phyloP scores from a whole-genome alignment of 2,797 vertebrate genomes.

The Clarias platycephalus region DNA sequence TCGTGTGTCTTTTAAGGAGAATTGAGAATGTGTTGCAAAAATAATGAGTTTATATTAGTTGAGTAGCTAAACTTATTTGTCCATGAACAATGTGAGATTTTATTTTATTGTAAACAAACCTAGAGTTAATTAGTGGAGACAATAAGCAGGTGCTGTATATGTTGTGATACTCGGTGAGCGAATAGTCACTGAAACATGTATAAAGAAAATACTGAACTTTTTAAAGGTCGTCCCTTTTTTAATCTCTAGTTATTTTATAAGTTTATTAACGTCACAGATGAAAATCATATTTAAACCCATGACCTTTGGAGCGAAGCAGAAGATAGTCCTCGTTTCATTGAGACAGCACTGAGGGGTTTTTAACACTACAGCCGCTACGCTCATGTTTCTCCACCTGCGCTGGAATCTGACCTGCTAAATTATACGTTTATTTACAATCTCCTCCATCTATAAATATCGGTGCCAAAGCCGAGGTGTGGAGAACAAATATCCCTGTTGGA shows the following conservation, averaged over 20 bases:
- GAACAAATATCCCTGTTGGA: conserved; percentile 49
- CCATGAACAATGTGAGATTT: not conserved
- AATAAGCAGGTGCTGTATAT: too few species aligned
- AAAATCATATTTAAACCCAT: not conserved
- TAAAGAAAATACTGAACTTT: not conserved
- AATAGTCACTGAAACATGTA: not conserved
- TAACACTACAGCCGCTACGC: conserved; percentile 14
- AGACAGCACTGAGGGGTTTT: conserved; percentile 2
- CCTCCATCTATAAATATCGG: conserved; percentile 41
- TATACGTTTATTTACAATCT: conserved; percentile 53
- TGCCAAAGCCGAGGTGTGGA: conserved; percentile 49
- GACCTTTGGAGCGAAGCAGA: conserved; percentile 8
- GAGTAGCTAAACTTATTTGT: too few species aligned
- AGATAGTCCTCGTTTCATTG: not conserved
- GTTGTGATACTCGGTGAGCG: not conserved
- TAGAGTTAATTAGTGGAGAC: not conserved
- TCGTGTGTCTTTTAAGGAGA: too few species aligned
- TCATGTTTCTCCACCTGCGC: conserved; percentile 36
- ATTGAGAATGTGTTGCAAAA: too few species aligned
- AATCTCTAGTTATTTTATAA: too few species aligned
- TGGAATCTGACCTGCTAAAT: conserved; percentile 45
- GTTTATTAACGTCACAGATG: not conserved
- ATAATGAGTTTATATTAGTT: too few species aligned
- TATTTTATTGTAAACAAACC: not conserved
- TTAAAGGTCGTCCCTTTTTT: not conserved